Conservation (phyloP, 2,113 vertebrate species). For the Xiphophorus couchianus region DNA sequence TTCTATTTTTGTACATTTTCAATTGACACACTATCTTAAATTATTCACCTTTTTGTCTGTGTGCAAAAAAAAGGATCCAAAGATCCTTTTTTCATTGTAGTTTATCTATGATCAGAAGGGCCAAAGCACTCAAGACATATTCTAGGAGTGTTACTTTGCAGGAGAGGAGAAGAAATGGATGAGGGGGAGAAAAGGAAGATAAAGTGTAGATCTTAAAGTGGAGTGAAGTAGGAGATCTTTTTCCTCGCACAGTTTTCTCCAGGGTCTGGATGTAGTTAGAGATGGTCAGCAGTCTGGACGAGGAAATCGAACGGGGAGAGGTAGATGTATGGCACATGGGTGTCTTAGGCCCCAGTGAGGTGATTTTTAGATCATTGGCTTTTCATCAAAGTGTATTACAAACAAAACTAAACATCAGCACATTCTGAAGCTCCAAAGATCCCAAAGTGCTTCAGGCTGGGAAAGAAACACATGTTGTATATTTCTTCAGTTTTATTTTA, state of each 20-base stretch:
- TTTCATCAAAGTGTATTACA: constrained; percentile 33
- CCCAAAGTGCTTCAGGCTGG: not conserved
- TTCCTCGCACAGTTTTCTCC: constrained; percentile 13
- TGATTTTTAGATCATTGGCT: constrained; percentile 49
- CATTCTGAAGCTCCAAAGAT: constrained; percentile 28
- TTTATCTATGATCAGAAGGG: constrained; percentile 32
- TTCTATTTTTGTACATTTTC: constrained; percentile 10
- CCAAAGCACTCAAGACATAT: constrained; percentile 14
- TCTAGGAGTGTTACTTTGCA: constrained; percentile 1
- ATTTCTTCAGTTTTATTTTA: not conserved
- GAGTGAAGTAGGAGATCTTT: constrained; percentile 5
- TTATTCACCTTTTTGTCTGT: constrained; percentile 8
- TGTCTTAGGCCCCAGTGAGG: constrained; percentile 31
- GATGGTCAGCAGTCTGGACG: constrained; percentile 54
- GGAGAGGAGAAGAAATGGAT: not conserved
- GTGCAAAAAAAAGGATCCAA: constrained; percentile 2
- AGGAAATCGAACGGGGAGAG: constrained; percentile 36
- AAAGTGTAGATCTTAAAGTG: constrained; percentile 3
- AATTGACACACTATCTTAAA: not conserved
- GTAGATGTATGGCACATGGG: constrained; percentile 22
- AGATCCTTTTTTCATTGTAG: constrained; percentile 10
- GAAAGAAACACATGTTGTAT: not conserved
- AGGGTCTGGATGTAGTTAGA: constrained; percentile 22
- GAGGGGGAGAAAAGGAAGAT: not conserved
- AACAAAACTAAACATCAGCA: constrained; percentile 53